phyloP scores from a whole-genome alignment of 2,888 invertebrate genomes.

The Conistra vaccinii region DNA sequence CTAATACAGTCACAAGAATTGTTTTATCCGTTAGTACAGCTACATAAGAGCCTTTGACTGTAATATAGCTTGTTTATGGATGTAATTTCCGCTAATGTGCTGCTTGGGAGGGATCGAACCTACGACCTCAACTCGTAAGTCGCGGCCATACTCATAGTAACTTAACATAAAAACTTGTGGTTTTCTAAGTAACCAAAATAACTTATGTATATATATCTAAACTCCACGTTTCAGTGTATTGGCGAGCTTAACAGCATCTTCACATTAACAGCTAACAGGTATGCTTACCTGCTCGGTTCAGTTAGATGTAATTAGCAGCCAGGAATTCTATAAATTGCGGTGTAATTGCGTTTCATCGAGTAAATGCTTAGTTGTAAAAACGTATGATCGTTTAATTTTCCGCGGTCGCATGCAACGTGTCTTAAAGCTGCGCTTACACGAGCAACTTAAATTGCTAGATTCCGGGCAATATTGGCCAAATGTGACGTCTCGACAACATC shows the following conservation, averaged over 20 bases:
- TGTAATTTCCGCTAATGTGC: too few relatives aligned
- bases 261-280: neutral
- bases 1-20: too few relatives aligned
- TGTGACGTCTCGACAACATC: neutral
- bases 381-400: constrained; percentile 57
- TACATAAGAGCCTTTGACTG: too few relatives aligned
- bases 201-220: neutral
- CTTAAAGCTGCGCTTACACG: constrained; percentile 40
- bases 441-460: neutral
- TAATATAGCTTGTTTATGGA: too few relatives aligned
- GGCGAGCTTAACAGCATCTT: constrained; percentile 15
- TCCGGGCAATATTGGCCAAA: neutral
- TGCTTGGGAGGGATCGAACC: too few relatives aligned
- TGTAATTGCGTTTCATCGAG: constrained; percentile 53
- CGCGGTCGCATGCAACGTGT: constrained; percentile 41
- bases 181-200: too few relatives aligned
- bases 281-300: constrained; percentile 21
- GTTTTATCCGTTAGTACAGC: too few relatives aligned
- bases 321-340: constrained; percentile 56
- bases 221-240: neutral
- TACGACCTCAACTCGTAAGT: too few relatives aligned
- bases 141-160: neutral
- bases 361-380: constrained; percentile 57
- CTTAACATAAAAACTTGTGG: neutral
- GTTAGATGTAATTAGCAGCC: constrained; percentile 36